Evolutionary conservation across 2,113 vertebrate genomes (phyloP), one percentile per base, ranked within the genome.

Genomic region (Siniperca knerii): DNA sequence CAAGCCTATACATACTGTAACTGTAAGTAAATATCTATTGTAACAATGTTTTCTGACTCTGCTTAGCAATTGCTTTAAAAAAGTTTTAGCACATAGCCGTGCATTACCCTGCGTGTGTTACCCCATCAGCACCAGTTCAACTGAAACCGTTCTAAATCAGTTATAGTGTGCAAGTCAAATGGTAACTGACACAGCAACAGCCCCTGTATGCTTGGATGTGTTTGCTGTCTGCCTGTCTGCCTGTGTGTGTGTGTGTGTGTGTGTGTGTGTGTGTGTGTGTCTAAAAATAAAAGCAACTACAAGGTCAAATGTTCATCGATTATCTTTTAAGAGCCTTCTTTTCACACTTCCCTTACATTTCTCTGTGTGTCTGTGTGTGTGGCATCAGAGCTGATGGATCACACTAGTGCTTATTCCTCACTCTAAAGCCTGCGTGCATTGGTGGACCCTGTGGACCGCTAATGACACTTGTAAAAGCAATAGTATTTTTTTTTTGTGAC

Each of bases 391-490:
- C 44, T 61, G 33, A 75, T 35, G 62, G 40, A 65, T 23, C 37
- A 15, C 46, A 29, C 65, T 66, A 2, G 13, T 65, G 61, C 78
- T 79, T 72, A n/a, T n/a, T 44, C 12, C 58, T 66, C 46, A 9
- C 57, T 71, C 46, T 75, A 11, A 72, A 66, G 25, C 18, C 61
- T 76, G 33, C 2, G 6, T 79, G 77, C 73, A 78, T 33, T 29
- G 58, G 44, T 40, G 60, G 76, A 29, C 37, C 37, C 76, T 81
- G 74, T 44, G 52, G 75, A 52, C 55, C 21, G n/a, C n/a, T 75
- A 82, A 90, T 83, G 54, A 83, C 75, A 58, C 86, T 67, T 84
- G 67, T 85, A 78, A 85, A 84, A 81, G 72, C 61, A 79, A 64
- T 11, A 79, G 18, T 42, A 37, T 74, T 79, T 83, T 44, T 37